Base-by-base conservation (phyloP, 2,113 vertebrate species). In the Dicaeum eximium region DNA sequence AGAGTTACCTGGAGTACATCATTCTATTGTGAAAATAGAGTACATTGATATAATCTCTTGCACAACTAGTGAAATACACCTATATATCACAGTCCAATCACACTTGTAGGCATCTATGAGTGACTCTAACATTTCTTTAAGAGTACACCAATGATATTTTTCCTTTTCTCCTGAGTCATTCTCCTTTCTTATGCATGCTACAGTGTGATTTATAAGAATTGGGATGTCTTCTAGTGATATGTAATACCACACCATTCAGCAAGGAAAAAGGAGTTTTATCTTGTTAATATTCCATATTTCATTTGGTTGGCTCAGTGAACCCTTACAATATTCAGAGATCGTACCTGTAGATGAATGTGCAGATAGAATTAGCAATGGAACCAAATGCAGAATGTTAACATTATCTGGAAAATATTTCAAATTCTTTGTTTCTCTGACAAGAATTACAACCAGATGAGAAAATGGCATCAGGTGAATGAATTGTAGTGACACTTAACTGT, bases 361-460 rank as follows among this genome's bases (percentile, higher is more conserved):
- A 79, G 35, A 70, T 58, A 6, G 88, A 93, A 93, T 88, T 84
- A 58, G 22, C 64, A 61, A 31, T 0, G 3, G 75, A 96, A 48
- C 22, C 42, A 80, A 85, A 67, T 14, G 38, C 58, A 70, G 45
- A 75, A 44, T 66, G 42, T 85, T 92, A 88, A 80, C 92, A 80
- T 71, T 7, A 83, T 53, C 64, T 3, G 5, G 56, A 70, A 90
- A 82, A 90, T 28, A 40, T 73, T 85, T 90, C 70, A 90, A 58
- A 70, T 92, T 82, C 60, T 84, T 95, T 33, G 84, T 90, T 92
- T 90, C 35, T 84, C 25, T 90, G 75, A 79, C 66, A 80, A 44
- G 71, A 85, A 54, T 57, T 72, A 64, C 13, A 42, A 42, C 50
- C 4, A 6, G 27, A 24, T 25, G 44, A 64, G 60, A 87, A 92